Conservation (phyloP, 2,888 invertebrate genomes). For the Holacanthella duospinosa region DNA sequence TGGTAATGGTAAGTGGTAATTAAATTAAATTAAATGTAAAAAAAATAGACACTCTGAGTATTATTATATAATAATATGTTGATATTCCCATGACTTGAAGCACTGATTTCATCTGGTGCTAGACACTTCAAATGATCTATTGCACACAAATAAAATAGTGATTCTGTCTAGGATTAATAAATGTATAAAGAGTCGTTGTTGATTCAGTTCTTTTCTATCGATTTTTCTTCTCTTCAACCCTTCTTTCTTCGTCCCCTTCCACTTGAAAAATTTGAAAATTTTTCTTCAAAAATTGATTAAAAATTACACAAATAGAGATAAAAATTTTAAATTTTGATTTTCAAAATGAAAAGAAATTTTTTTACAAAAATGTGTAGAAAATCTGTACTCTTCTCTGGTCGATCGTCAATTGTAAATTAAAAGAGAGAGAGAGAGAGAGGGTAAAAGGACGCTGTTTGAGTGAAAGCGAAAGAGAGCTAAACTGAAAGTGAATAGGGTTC, state of each 20-base stretch:
- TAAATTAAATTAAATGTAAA: background rate
- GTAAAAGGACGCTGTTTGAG: too few relatives aligned
- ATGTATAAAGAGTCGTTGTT: too few relatives aligned
- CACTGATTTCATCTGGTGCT: constrained; percentile 6
- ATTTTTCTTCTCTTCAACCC: constrained; percentile 1
- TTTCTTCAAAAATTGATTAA: background rate
- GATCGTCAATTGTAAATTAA: background rate
- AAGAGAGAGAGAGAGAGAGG: too few relatives aligned
- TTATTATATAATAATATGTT: too few relatives aligned
- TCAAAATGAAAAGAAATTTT: too few relatives aligned
- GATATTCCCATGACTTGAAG: background rate
- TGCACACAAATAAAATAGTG: constrained; percentile 5
- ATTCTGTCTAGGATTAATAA: background rate
- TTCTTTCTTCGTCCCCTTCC: background rate
- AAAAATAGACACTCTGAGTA: background rate
- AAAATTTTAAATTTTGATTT: background rate
- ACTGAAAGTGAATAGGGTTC: background rate
- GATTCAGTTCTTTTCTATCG: background rate
- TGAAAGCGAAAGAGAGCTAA: background rate
- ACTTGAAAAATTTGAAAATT: background rate
- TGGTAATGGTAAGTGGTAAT: too few relatives aligned
- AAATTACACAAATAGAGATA: background rate
- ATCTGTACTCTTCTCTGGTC: background rate
- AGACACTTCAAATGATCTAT: background rate
- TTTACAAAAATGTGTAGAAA: too few relatives aligned